Evolutionary conservation across 2,888 invertebrate species (phyloP), one percentile per base, ranked within the genome.

Genomic region (Agrotis ipsilon): DNA sequence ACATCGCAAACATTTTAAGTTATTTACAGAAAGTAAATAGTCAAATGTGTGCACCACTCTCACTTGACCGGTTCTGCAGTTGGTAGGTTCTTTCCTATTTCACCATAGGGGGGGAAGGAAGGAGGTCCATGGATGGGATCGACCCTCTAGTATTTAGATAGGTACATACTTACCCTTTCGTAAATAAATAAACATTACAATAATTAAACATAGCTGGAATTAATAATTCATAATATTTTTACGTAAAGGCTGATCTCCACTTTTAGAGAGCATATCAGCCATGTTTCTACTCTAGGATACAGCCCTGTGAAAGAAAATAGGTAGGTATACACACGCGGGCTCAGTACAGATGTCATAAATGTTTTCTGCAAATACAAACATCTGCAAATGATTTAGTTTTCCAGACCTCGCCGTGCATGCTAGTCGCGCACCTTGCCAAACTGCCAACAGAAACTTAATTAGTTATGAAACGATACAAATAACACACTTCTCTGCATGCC

Each of bases 1-100:
- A 45, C 64, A 60, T 51, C 32, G 46, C 66, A 72, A 65, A 59
- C 49, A 63, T 54, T 54, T 77, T 19, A 62, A 55, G 24, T 63
- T 75, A 77, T 75, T 75, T 75, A 62, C 54, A 77, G 78, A 75
- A 62, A 75, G 71, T 19, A 60, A 52, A 63, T n/a, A 62, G 21
- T 7, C 19, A 76, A 76, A 49, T 16, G 52, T 52, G 13, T 21
- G 11, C 14, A 46, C 2, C 43, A 45, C 57, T 52, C 72, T 72
- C 64, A 65, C 61, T 45, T 63, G 57, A 52, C 78, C 48, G 48
- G 61, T 62, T 64, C 11, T 2, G 51, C 49, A 21, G n/a, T 54
- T 16, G 14, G 19, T 49, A 19, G 9, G 0, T 45, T 45, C n/a
- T 4, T 46, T 13, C n/a, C 13, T 48, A 18, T 21, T 24, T 0